Conservation (phyloP, 2,888 invertebrate species). For the Carterocephalus palaemon region DNA sequence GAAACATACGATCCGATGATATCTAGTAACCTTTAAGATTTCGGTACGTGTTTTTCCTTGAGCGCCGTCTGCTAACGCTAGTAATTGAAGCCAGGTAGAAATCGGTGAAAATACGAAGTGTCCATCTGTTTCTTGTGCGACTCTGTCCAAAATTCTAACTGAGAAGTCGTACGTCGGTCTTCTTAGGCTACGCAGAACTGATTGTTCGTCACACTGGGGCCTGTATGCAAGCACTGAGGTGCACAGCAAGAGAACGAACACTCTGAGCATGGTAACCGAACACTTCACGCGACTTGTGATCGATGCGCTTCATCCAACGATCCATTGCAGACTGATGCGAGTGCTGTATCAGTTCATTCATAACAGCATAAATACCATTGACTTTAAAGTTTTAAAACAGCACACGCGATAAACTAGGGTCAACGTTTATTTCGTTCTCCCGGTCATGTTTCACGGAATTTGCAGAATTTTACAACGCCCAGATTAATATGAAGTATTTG, state of each 20-base stretch:
- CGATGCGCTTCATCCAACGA: no score
- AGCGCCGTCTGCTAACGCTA: slow-evolving; percentile 56
- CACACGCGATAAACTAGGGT: slow-evolving; percentile 15
- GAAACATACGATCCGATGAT: slow-evolving; percentile 53
- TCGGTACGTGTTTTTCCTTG: slow-evolving; percentile 47
- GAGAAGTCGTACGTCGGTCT: slow-evolving; percentile 41
- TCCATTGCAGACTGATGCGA: no score
- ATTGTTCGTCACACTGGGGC: slow-evolving; percentile 19
- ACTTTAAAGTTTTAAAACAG: not conserved
- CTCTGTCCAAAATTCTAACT: slow-evolving; percentile 35
- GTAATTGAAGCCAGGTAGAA: slow-evolving; percentile 59
- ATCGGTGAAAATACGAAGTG: slow-evolving; percentile 61
- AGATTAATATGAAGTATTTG: not conserved
- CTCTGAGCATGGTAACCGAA: slow-evolving; percentile 7
- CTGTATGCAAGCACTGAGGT: not conserved
- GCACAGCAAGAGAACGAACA: slow-evolving; percentile 5
- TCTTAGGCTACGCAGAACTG: slow-evolving; percentile 30
- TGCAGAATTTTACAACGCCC: not conserved
- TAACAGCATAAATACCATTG: not conserved
- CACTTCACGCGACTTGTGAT: no score
- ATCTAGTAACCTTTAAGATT: slow-evolving; percentile 45
- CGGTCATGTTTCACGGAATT: not conserved
- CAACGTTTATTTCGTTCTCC: slow-evolving; percentile 6
- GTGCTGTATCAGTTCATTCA: no score
- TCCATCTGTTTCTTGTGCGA: slow-evolving; percentile 50